A percentile compares a stretch with the other conserved stretches of the same genome.
Conservation (phyloP, 1,140 invertebrate genomes). For the Atopsyche davidsoni region DNA sequence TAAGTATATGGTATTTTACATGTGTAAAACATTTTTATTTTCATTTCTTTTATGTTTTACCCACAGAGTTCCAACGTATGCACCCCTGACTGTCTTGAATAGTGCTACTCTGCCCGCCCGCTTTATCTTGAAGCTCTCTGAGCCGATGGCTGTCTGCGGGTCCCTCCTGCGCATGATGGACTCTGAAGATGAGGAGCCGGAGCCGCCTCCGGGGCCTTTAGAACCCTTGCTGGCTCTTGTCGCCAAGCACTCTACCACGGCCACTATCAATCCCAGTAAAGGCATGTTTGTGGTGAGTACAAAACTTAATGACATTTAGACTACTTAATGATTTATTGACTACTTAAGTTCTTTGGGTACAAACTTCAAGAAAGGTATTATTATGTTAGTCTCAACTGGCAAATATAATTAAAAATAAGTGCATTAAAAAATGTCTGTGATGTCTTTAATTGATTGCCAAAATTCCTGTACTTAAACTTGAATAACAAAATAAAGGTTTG, state of each 20-base stretch:
- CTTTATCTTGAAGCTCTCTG: conserved; percentile 81
- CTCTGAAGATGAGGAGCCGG: conserved; percentile 49
- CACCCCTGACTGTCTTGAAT: conserved; percentile 71
- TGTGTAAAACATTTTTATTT: neutral
- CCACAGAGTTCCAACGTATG: conserved; percentile 69
- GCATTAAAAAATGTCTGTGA: too few relatives aligned
- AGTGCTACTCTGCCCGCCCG: conserved; percentile 83
- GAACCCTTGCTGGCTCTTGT: conserved; percentile 68
- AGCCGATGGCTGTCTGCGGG: conserved; percentile 79
- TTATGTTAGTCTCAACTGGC: too few relatives aligned
- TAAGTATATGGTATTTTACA: too few relatives aligned
- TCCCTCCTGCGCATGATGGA: conserved; percentile 66
- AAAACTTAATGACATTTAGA: too few relatives aligned
- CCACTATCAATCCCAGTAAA: conserved; percentile 63
- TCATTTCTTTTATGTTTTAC: conserved; percentile 21
- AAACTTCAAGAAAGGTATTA: too few relatives aligned
- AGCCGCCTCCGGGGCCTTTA: conserved; percentile 34
- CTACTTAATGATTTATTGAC: too few relatives aligned
- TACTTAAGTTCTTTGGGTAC: too few relatives aligned
- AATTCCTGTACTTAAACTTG: conserved; percentile 8
- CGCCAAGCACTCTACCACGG: conserved; percentile 62
- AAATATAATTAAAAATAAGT: too few relatives aligned
- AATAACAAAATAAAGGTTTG: conserved; percentile 3
- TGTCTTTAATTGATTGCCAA: too few relatives aligned
- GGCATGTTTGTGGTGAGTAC: conserved; percentile 71